Conservation (phyloP, 2,888 invertebrate genomes). For the Elysia crispata region DNA sequence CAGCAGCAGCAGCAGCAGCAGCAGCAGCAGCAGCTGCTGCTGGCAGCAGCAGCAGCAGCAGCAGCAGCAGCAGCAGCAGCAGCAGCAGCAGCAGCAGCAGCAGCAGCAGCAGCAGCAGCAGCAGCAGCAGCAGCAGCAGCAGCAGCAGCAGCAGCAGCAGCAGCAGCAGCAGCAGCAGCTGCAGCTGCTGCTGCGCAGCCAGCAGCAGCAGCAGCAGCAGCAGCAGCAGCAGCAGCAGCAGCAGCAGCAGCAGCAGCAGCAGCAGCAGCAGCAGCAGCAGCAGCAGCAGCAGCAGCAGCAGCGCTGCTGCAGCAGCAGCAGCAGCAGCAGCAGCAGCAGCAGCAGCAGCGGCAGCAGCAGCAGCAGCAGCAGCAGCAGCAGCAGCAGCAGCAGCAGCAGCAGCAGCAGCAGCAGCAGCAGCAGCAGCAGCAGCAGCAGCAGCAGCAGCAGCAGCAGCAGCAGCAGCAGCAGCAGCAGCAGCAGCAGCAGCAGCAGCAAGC, state of each 20-base stretch:
- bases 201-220: no score
- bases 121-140: slow-evolving; percentile 37
- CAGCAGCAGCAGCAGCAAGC: neutral
- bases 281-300: neutral
- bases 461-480: neutral
- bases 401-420: no score
- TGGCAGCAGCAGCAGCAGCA: slow-evolving; percentile 20
- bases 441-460: slow-evolving; percentile 30
- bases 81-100: no score
- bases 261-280: neutral
- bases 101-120: slow-evolving; percentile 25
- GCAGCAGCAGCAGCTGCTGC: neutral
- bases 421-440: slow-evolving; percentile 37
- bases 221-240: no score
- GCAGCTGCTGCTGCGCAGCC: no score
- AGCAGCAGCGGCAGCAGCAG: no score
- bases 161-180: no score
- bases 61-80: slow-evolving; percentile 15
- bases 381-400: slow-evolving; percentile 37
- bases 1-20: slow-evolving; percentile 25
- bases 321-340: slow-evolving; percentile 15
- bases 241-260: slow-evolving; percentile 32
- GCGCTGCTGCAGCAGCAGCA: slow-evolving; percentile 16
- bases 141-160: no score
- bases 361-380: slow-evolving; percentile 25